phyloP scores from a whole-genome alignment of 1,140 invertebrate genomes.

The Idris sp. region DNA sequence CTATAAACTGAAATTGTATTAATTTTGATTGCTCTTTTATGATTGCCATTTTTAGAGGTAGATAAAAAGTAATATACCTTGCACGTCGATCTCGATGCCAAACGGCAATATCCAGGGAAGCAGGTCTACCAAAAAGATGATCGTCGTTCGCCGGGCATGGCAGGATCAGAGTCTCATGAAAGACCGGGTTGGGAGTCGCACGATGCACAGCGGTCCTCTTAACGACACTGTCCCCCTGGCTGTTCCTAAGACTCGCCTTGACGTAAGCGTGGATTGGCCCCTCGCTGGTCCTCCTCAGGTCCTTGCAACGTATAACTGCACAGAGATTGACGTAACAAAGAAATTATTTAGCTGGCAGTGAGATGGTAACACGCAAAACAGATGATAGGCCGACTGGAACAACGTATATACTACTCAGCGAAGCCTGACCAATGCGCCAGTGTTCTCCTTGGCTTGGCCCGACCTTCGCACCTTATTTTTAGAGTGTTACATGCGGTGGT shows the following conservation, averaged over 20 bases:
- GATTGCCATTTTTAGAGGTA: neutral
- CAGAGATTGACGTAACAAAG: conserved; percentile 42
- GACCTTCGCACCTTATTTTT: conserved; percentile 15
- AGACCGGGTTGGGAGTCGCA: conserved; percentile 76
- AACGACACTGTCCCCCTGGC: conserved; percentile 70
- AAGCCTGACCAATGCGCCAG: conserved; percentile 68
- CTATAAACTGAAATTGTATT: too few relatives aligned
- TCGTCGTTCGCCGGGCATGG: conserved; percentile 70
- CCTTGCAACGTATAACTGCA: conserved; percentile 77
- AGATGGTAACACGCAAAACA: conserved; percentile 2
- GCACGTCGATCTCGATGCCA: conserved; percentile 78
- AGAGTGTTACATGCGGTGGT: neutral
- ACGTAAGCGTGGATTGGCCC: conserved; percentile 77
- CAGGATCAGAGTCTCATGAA: conserved; percentile 75
- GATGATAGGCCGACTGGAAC: conserved; percentile 21
- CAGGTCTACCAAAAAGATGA: conserved; percentile 68
- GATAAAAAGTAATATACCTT: conserved; percentile 67
- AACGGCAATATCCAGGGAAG: conserved; percentile 76
- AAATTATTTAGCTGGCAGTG: neutral
- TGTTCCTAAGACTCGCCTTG: conserved; percentile 74
- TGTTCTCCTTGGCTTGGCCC: conserved; percentile 51
- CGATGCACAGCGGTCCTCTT: conserved; percentile 77
- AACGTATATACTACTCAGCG: conserved; percentile 24
- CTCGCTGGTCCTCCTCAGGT: conserved; percentile 72
- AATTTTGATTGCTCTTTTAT: too few relatives aligned